Base-by-base conservation (phyloP, 2,797 vertebrate genomes). In the Sebastiscus tertius region DNA sequence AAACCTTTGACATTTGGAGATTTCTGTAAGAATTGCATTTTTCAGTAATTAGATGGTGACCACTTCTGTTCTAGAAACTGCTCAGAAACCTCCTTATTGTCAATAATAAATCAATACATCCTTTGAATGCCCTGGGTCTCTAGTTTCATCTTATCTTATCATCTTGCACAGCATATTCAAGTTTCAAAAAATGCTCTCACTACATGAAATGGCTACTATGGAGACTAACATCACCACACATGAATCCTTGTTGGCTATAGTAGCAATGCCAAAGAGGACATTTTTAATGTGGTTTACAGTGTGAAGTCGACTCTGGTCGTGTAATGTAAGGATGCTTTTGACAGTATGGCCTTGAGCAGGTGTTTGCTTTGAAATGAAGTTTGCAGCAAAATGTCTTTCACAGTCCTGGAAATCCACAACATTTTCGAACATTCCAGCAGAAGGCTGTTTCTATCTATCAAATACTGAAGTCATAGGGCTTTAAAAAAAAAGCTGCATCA, bases 301-400 rank as follows among this genome's bases (percentile, higher is more conserved):
- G 5, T 33, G 72, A 66, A 33, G n/a, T 33, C 3, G 20, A 18
- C 24, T 55, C 10, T 79, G 46, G 5, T 56, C 46, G 0, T 18
- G 27, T 31, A 26, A 2, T 31, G 26, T 71, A 26, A 59, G 26
- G 52, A 24, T 33, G 26, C 70, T 18, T 61, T 20, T n/a, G 26
- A 58, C 8, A 1, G 14, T 2, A 3, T 72, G 18, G 39, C 33
- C 16, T 62, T 73, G 1, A 74, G 22, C 36, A 65, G 46, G 20
- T 77, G 27, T 61, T 72, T 72, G 27, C 65, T 79, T 62, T 52
- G 54, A 68, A 61, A 49, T 4, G 2, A 60, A 63, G 24, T 63
- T 36, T 59, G 27, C 42, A 70, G 49, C 3, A 29, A 73, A 76
- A 46, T 64, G 20, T 67, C 9, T 72, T 36, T 71, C 31, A 26